Evolutionary conservation across 2,797 vertebrate species (phyloP), one percentile per base, ranked within the genome.

Genomic region (Garrulus glandarius): DNA sequence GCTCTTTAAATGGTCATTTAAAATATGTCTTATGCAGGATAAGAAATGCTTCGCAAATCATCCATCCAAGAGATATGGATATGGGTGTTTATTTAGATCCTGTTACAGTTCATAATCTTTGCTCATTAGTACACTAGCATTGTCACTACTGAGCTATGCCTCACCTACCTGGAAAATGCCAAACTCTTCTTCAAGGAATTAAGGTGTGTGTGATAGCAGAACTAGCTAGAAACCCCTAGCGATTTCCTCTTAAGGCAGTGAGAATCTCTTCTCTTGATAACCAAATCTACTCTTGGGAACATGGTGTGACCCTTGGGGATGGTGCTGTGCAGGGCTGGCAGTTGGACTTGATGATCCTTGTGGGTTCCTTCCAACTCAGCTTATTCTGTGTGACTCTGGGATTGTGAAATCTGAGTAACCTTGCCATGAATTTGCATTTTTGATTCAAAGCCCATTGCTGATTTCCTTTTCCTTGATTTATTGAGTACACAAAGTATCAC

Each of bases 381-480:
- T 63, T 55, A 55, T 32, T 86, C 30, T 41, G 41, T 19, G 16
- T 34, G 13, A 47, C 15, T 53, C 30, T 36, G 30, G 15, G 22
- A 63, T 55, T 70, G 18, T 63, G 56, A 41, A 78, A 78, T 81
- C 46, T 83, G 61, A 92, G 53, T 41, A 90, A 63, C 32, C 36
- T 82, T 87, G 50, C 55, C 22, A 52, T 53, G 74, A 95, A 70
- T 92, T 81, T 55, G 32, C 70, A 68, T 81, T 90, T 95, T 95
- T 94, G 93, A 29, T 90, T 95, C 77, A 86, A 90, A 93, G 93
- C 67, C 81, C 41, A 15, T 21, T 82, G 74, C 80, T 84, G 77
- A 87, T 93, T 93, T 95, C 61, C 80, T 90, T 94, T 79, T 84
- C 59, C 77, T 76, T 91, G 60, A 90, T 88, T 92, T 90, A 84